Conservation (phyloP, 2,797 vertebrate genomes). For the Triplophysa bombifrons region DNA sequence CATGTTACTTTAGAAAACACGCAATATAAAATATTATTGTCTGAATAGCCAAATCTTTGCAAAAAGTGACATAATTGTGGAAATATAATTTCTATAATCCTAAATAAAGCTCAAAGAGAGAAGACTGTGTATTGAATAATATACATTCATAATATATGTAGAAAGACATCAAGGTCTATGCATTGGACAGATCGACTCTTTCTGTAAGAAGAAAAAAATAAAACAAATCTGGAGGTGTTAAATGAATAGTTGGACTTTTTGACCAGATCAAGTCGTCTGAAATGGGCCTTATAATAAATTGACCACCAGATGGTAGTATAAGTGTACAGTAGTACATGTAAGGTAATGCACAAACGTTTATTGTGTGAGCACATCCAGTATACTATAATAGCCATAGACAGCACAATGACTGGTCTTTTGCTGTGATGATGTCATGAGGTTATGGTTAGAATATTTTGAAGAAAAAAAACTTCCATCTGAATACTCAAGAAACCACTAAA, state of each 20-base stretch:
- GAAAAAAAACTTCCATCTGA: neutral
- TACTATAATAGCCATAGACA: neutral
- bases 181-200: too few species aligned
- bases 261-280: neutral
- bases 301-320: slow-evolving; percentile 57
- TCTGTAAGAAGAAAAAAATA: too few species aligned
- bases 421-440: slow-evolving; percentile 24
- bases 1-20: neutral
- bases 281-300: neutral
- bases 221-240: too few species aligned
- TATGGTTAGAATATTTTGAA: slow-evolving; percentile 13
- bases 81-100: neutral
- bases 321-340: slow-evolving; percentile 2
- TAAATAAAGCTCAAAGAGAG: neutral
- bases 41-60: neutral
- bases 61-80: neutral
- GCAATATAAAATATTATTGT: neutral
- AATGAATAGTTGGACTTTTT: too few species aligned
- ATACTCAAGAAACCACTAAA: slow-evolving; percentile 11
- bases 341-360: neutral
- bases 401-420: slow-evolving; percentile 15
- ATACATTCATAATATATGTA: neutral
- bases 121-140: neutral
- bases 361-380: neutral
- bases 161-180: neutral